These are phyloP conservation scores for Cichladusa arquata DNA, from an alignment of 2,113 vertebrate genomes.

Conservation along the genomic window DNA sequence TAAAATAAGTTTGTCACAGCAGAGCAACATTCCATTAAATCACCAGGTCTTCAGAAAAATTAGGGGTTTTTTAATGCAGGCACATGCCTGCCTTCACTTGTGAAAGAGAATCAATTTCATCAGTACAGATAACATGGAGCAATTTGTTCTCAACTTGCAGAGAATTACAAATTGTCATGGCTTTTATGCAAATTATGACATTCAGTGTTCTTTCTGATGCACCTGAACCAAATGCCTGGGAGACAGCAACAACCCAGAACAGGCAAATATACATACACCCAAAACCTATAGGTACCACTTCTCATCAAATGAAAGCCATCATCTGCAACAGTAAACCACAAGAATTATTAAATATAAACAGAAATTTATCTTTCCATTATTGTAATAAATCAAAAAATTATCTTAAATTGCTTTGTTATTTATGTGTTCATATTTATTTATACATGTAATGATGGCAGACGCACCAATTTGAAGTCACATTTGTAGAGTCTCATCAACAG, in stretches of 20 bases:
- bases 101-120: not conserved
- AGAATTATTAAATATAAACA: not conserved
- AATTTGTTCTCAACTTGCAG: not conserved
- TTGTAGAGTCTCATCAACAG: fast-evolving
- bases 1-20: not conserved
- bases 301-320: not conserved
- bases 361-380: not conserved
- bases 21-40: not conserved
- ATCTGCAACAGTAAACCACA: not conserved
- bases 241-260: not conserved
- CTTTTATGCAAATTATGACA: not conserved
- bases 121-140: not conserved
- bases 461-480: not conserved
- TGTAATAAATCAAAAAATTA: fast-evolving
- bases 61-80: not conserved
- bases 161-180: not conserved
- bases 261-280: not conserved
- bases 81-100: not conserved
- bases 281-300: not conserved
- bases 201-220: not conserved
- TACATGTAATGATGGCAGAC: not conserved
- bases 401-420: not conserved
- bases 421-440: not conserved
- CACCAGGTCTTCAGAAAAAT: not conserved
- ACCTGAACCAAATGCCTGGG: not conserved